A percentile compares a stretch with the other conserved stretches of the same genome.
Conservation (phyloP, 2,113 vertebrate genomes). For the Trochalopteron elliotii region DNA sequence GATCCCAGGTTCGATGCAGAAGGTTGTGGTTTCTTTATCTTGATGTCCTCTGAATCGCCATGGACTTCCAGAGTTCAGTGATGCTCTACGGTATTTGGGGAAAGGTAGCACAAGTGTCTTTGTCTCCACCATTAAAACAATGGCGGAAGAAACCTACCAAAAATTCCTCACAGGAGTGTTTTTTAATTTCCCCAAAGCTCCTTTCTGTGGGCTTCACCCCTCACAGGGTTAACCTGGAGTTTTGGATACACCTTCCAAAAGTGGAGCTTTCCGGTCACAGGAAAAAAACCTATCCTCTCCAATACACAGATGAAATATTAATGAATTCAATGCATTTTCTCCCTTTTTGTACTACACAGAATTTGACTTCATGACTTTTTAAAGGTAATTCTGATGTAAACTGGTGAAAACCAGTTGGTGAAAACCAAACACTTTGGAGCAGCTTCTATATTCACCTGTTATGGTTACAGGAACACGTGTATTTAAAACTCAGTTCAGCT, state of each 20-base stretch:
- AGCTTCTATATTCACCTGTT: neutral
- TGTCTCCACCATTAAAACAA: neutral
- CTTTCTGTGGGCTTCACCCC: neutral
- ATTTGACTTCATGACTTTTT: neutral
- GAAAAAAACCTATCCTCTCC: neutral
- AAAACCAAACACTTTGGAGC: neutral
- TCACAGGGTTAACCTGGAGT: neutral
- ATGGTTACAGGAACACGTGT: neutral
- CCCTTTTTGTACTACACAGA: neutral
- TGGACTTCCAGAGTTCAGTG: neutral
- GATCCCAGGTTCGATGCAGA: neutral
- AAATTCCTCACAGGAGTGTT: accelerated
- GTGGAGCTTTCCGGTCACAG: neutral
- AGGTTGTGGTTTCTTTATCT: neutral
- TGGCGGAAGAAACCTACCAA: neutral
- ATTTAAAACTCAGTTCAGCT: neutral
- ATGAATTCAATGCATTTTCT: neutral
- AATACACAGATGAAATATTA: neutral
- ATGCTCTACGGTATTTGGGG: neutral
- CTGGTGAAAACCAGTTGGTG: neutral
- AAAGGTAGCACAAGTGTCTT: neutral
- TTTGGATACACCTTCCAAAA: neutral
- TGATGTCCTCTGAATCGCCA: neutral
- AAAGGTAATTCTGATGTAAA: neutral
- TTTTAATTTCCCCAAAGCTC: neutral